Conservation (phyloP, 1,140 invertebrate genomes). For the Carposina sasakii region DNA sequence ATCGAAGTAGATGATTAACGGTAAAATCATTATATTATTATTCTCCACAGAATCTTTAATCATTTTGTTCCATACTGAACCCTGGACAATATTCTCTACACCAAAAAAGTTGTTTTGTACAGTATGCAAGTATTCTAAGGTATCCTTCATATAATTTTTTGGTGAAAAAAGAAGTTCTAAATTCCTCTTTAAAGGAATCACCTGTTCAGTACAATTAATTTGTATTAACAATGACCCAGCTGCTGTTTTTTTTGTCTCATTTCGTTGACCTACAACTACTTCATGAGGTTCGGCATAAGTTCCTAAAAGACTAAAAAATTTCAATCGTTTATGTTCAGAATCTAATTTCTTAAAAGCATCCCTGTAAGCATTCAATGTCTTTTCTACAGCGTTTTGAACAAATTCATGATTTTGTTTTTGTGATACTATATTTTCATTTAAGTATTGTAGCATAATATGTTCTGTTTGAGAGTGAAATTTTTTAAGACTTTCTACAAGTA, state of each 20-base stretch:
- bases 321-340: background rate
- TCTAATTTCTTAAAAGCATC: background rate
- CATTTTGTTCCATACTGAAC: background rate
- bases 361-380: background rate
- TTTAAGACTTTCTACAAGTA: background rate
- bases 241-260: background rate
- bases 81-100: background rate
- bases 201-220: background rate
- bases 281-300: background rate
- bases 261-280: background rate
- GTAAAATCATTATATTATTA: background rate
- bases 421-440: background rate
- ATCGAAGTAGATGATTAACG: conserved; percentile 22
- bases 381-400: background rate
- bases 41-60: background rate
- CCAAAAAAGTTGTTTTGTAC: background rate
- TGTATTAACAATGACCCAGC: background rate
- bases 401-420: background rate
- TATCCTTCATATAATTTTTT: background rate
- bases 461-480: background rate
- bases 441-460: background rate
- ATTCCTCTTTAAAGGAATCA: background rate
- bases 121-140: background rate
- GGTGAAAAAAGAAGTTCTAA: background rate
- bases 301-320: background rate